Evolutionary conservation across 2,113 vertebrate genomes (phyloP), one percentile per base, ranked within the genome.

Genomic region (Fregata magnificens): DNA sequence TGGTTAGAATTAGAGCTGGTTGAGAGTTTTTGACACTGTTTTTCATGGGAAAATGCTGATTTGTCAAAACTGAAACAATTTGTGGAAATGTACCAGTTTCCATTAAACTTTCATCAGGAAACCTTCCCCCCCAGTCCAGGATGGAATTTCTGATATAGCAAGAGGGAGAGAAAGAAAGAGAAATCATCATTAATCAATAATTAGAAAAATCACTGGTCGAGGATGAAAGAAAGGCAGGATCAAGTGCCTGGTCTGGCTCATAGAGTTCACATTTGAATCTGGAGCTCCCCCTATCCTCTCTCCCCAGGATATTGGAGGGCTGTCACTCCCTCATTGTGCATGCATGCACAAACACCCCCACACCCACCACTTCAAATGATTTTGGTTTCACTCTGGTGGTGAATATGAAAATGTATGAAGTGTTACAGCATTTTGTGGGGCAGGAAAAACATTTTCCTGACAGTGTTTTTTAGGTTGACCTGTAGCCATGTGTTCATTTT

Each of bases 1-100:
- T 97, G 93, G 77, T 95, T 92, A 90, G 89, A 97, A 91, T 92
- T 97, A 96, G 84, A 91, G 47, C 36, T 77, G 62, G 34, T 91
- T 87, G 70, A 97, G 96, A 93, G 78, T 40, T 80, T 90, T 95
- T 96, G 95, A 96, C 90, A 66, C 84, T 94, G 90, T 80, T 97
- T 94, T 95, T 96, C 96, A 86, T 97, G 95, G 96, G 96, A 97
- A 95, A 97, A 96, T 95, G 96, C 96, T 96, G 96, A 95, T 96
- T 93, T 91, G 74, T 96, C 92, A 96, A 95, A 97, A 96, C 93
- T 62, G 84, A 94, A 96, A 97, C 96, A 96, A 97, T 97, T 96
- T 93, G 93, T 95, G 96, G 96, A 97, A 97, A 96, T 80, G 87
- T 95, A 96, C 93, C 62, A 72, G 70, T 95, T 96, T 97, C 93